Evolutionary conservation across 2,888 invertebrate genomes (phyloP), one percentile per base, ranked within the genome.

Genomic region (Chironomus tentans): DNA sequence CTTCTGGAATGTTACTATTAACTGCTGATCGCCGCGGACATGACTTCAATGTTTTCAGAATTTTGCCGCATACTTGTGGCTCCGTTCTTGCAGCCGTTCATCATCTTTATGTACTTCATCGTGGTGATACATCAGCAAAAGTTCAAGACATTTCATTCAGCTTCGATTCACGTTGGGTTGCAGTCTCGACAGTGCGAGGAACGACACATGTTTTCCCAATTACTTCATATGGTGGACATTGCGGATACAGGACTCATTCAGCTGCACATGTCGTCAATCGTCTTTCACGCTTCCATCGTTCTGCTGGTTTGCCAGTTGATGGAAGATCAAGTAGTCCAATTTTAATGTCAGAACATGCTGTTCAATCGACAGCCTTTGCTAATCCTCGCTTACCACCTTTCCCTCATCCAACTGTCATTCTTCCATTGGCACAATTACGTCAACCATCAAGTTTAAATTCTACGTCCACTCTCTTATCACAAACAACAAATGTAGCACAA

Each of bases 151-250:
- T 97, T 83, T 89, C 92, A 72, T 95, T 98, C 82, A 95, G 97
- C 0, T 87, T 90, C 77, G 98, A 99, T 85, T 92, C 92, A 38
- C 91, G 99, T 76, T 99, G 98, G 98, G 91, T 95, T n/a, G 93
- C 97, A 2, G 90, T 98, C 4, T 95, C 95, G 61, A 97, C 98
- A 0, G 88, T 97, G 76, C 90, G 97, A 78, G 99, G 98, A 78
- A 99, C 99, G 0, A 97, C 97, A 46, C 99, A 99, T 84, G 92
- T 99, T 78, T 99, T 98, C 85, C 96, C 98, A 10, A 89, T 99
- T 70, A 95, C 95, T 15, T 95, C 98, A 18, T 99, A 98, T 83
- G 98, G 98, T 79, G 97, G 98, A 72, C 87, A 91, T 76, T 90
- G 94, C 78, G 94, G 93, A 77, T 92, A 95, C 76, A 88, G 98